Percentiles rank a stretch among this genome's conserved stretches.
Evolutionary conservation across 2,888 invertebrate species (phyloP).

Genomic region (Harpalus rufipes): DNA sequence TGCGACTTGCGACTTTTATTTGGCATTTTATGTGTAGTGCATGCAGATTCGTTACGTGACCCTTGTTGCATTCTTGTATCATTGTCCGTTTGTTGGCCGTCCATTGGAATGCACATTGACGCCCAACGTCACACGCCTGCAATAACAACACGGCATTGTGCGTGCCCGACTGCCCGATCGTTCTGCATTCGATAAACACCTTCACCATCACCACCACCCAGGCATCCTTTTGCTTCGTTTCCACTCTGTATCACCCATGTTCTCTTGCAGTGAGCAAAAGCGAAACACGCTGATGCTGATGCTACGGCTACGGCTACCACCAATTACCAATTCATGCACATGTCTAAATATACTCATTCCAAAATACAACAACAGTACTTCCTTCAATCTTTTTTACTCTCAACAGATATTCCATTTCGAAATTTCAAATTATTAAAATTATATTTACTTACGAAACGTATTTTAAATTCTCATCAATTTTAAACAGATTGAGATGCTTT

Average conservation of each 20-base stretch:
- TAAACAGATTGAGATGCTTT: slow-evolving; percentile 6
- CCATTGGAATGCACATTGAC: slow-evolving; percentile 66
- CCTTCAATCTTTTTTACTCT: slow-evolving; percentile 36
- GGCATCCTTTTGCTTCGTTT: slow-evolving; percentile 62
- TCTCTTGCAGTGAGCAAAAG: slow-evolving; percentile 35
- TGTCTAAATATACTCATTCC: slow-evolving; percentile 50
- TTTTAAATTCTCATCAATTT: slow-evolving; percentile 13
- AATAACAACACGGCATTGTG: slow-evolving; percentile 62
- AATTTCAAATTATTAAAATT: not conserved
- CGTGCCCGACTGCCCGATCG: slow-evolving; percentile 29
- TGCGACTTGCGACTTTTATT: slow-evolving; percentile 63
- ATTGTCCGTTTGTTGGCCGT: slow-evolving; percentile 66
- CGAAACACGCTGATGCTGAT: slow-evolving; percentile 15
- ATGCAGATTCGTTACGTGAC: slow-evolving; percentile 66
- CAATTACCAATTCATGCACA: slow-evolving; percentile 43
- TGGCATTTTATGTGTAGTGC: slow-evolving; percentile 67
- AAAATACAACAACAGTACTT: slow-evolving; percentile 40
- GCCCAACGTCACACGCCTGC: slow-evolving; percentile 65
- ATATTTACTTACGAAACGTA: slow-evolving; percentile 10
- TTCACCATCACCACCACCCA: slow-evolving; percentile 47
- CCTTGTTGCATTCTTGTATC: slow-evolving; percentile 66
- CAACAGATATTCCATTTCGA: slow-evolving; percentile 12
- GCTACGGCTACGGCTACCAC: not conserved
- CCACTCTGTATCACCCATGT: slow-evolving; percentile 45
- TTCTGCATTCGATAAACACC: slow-evolving; percentile 67